Conservation (phyloP, 2,888 invertebrate species). For the Pachycephus smyrnensis region DNA sequence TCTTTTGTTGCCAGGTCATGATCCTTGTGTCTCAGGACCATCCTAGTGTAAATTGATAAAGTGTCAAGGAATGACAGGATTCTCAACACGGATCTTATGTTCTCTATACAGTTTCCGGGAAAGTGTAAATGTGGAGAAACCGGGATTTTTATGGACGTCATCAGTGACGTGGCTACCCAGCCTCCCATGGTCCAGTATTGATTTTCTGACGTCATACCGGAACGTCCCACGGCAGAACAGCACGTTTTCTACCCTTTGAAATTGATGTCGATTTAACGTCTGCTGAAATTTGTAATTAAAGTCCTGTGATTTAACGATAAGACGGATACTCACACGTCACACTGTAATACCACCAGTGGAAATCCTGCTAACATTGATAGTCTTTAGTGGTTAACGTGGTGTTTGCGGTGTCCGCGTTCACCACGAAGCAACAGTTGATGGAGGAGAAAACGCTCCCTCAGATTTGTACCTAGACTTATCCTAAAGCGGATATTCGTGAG, state of each 20-base stretch:
- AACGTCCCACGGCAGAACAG: not conserved
- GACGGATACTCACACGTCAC: not conserved
- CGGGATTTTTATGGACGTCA: slow-evolving; percentile 18
- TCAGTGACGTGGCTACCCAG: slow-evolving; percentile 34
- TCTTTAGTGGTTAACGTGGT: not conserved
- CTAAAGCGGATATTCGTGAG: not conserved
- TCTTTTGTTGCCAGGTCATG: not conserved
- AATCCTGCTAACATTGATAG: not conserved
- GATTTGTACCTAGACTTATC: not conserved
- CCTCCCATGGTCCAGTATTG: slow-evolving; percentile 30
- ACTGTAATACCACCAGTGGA: not conserved
- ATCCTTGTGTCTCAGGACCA: not conserved
- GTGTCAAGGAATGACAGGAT: not conserved
- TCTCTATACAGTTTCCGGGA: not conserved
- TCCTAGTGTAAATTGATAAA: not conserved
- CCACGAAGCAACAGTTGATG: not conserved
- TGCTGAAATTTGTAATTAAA: not conserved
- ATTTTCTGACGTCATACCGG: slow-evolving; percentile 41
- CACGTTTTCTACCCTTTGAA: not conserved
- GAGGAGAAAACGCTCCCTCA: not conserved
- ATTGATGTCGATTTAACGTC: not conserved
- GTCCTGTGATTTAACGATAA: not conserved
- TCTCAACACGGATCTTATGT: not conserved
- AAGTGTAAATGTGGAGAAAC: not conserved
- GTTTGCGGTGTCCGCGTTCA: not conserved